Conservation (phyloP, 2,888 invertebrate species). For the Caenorhabditis japonica region DNA sequence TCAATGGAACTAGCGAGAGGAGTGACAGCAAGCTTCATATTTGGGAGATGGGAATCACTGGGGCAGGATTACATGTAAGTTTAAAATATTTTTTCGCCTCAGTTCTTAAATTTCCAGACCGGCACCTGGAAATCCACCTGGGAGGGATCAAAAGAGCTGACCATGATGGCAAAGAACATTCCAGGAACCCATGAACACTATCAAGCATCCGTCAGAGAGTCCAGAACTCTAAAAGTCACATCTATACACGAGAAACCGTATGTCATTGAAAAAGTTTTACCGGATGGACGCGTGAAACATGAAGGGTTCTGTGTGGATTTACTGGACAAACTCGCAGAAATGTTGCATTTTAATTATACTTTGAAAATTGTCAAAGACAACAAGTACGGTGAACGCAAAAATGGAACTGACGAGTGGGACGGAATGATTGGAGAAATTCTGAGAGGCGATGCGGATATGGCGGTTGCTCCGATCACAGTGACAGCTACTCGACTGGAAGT, state of each 20-base stretch:
- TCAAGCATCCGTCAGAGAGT: conserved; percentile 44
- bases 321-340: conserved; percentile 79
- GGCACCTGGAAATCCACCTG: conserved; percentile 67
- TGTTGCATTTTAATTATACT: conserved; percentile 70
- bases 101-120: conserved; percentile 53
- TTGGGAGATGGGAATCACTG: conserved; percentile 66
- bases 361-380: conserved; percentile 77
- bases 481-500: conserved; percentile 91
- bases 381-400: conserved; percentile 75
- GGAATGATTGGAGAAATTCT: conserved; percentile 76
- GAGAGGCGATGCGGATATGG: conserved; percentile 86
- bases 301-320: conserved; percentile 85
- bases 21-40: conserved; percentile 58
- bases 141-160: conserved; percentile 54
- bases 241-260: conserved; percentile 78
- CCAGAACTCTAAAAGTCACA: conserved; percentile 74
- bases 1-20: conserved; percentile 53
- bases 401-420: conserved; percentile 75
- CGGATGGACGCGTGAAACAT: conserved; percentile 82
- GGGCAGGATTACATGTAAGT: conserved; percentile 58
- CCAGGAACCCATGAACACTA: conserved; percentile 67
- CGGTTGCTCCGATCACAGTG: conserved; percentile 95
- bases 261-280: conserved; percentile 75
- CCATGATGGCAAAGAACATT: conserved; percentile 62
- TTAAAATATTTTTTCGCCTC: background rate